Conservation (phyloP, 92 coral and sea anemone species). For the Hydrozoanthus gracilis region DNA sequence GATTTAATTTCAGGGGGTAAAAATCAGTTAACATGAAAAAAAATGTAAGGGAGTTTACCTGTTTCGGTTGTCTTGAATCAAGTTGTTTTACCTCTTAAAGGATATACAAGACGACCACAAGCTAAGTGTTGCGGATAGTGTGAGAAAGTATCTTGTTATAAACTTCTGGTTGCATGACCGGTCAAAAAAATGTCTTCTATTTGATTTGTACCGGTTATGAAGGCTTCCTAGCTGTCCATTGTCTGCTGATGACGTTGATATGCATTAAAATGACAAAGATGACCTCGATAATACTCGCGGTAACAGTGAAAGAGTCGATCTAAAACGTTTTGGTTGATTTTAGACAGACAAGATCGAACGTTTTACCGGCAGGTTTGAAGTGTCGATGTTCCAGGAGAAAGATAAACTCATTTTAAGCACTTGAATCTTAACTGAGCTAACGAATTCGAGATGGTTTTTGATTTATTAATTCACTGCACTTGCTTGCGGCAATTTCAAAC, state of each 20-base stretch:
- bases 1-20: too few species aligned
- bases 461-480: too few species aligned
- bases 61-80: neutral
- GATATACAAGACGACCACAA: neutral
- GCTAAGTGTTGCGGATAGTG: neutral
- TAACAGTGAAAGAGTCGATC: neutral
- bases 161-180: neutral
- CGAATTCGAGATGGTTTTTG: neutral
- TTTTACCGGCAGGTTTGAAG: neutral
- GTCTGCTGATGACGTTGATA: neutral
- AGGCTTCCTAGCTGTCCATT: neutral
- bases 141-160: neutral
- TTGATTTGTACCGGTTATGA: neutral
- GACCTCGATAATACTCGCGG: neutral
- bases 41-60: neutral
- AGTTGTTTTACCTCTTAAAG: neutral
- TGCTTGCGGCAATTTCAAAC: too few species aligned
- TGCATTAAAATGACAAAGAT: conserved; percentile 3
- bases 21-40: too few species aligned
- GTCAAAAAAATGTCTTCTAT: neutral
- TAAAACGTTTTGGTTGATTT: neutral
- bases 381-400: neutral
- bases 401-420: neutral
- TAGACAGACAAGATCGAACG: neutral
- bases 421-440: neutral